phyloP scores from a whole-genome alignment of 2,113 vertebrate species.

The Peromyscus maniculatus region DNA sequence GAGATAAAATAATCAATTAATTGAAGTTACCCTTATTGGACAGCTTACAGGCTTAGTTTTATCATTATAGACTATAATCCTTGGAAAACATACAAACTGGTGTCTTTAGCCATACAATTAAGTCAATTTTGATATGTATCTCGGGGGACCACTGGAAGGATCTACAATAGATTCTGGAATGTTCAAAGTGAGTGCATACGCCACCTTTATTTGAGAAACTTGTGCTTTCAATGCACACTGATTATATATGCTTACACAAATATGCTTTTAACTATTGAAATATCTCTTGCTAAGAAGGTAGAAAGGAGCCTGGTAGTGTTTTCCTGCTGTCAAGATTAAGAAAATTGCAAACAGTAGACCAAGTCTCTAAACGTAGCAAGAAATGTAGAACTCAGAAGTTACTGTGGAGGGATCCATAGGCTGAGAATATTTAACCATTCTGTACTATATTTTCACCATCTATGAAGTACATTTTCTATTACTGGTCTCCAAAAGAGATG shows the following conservation, averaged over 20 bases:
- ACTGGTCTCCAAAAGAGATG: background rate
- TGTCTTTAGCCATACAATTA: background rate
- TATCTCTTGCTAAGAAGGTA: background rate
- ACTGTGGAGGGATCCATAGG: no score
- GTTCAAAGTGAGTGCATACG: background rate
- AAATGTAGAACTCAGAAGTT: background rate
- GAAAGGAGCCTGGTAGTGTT: background rate
- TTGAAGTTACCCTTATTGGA: background rate
- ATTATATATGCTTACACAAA: background rate
- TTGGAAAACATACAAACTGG: background rate
- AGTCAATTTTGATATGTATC: background rate
- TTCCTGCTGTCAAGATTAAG: background rate
- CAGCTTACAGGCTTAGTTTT: background rate
- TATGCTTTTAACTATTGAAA: background rate
- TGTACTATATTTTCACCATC: background rate
- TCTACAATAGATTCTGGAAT: background rate
- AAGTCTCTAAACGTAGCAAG: background rate
- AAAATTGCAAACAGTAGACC: background rate
- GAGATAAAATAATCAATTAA: background rate
- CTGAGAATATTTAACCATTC: background rate
- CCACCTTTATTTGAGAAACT: background rate
- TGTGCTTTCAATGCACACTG: background rate
- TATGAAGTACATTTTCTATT: background rate
- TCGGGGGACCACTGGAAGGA: background rate
- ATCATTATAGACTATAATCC: background rate